A percentile compares a stretch with the other conserved stretches of the same genome.
These are phyloP conservation scores for Athalia rosae DNA, from an alignment of 2,888 invertebrate species.

Conservation along the genomic window DNA sequence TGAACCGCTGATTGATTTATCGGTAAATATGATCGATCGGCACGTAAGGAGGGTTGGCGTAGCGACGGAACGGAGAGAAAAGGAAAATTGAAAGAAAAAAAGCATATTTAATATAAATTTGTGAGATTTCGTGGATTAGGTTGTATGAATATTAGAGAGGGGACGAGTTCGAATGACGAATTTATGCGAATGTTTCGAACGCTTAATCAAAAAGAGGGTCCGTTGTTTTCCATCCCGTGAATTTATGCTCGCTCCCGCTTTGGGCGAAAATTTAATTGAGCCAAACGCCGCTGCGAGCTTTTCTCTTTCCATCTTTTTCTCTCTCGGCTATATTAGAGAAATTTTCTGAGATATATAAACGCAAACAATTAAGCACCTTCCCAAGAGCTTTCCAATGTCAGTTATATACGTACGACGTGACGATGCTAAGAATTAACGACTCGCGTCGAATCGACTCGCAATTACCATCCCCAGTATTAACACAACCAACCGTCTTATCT, in stretches of 20 bases:
- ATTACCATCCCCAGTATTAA: background rate
- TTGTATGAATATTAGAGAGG: too few species aligned
- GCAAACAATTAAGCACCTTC: constrained; percentile 14
- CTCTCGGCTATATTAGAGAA: background rate
- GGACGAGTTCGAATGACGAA: background rate
- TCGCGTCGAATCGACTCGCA: constrained; percentile 10
- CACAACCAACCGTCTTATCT: too few species aligned
- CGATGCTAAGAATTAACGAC: constrained; percentile 13
- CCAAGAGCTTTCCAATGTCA: constrained; percentile 24
- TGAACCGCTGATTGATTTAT: too few species aligned
- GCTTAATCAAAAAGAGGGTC: background rate
- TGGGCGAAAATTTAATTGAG: constrained; percentile 26
- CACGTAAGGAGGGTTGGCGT: too few species aligned
- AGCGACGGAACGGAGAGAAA: too few species aligned
- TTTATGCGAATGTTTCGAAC: constrained; percentile 5
- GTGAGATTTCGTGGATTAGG: too few species aligned
- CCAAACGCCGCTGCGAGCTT: background rate
- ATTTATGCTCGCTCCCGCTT: constrained; percentile 24
- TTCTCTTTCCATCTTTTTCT: background rate
- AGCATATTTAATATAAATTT: too few species aligned
- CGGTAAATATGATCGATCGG: too few species aligned
- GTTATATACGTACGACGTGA: background rate
- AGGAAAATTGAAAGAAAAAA: too few species aligned
- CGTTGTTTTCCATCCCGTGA: background rate
- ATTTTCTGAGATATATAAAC: constrained; percentile 4